These are phyloP conservation scores for Drosophila truncata DNA, from an alignment of 1,140 invertebrate genomes.

Conservation along the genomic window DNA sequence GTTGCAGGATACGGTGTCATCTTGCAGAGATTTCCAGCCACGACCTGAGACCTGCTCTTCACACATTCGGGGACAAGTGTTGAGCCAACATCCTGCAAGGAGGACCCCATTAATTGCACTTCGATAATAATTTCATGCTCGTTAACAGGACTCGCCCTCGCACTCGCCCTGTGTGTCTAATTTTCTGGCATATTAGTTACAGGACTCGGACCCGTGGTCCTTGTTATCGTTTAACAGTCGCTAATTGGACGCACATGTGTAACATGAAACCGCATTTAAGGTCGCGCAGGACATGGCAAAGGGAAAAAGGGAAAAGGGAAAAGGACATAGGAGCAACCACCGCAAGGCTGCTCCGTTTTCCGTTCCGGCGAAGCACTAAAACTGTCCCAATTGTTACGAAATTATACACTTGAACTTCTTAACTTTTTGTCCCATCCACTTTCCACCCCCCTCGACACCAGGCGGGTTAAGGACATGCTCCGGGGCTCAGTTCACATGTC, in stretches of 20 bases:
- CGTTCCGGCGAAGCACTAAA: constrained; percentile 81
- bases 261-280: constrained; percentile 82
- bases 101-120: constrained; percentile 73
- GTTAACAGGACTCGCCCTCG: constrained; percentile 49
- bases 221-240: constrained; percentile 79
- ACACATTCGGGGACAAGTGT: constrained; percentile 61
- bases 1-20: constrained; percentile 31
- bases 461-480: constrained; percentile 41
- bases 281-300: constrained; percentile 15
- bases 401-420: constrained; percentile 81
- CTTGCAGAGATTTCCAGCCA: constrained; percentile 23
- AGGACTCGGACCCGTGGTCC: constrained; percentile 36
- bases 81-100: constrained; percentile 54
- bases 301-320: constrained; percentile 24
- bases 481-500: constrained; percentile 19
- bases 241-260: constrained; percentile 84
- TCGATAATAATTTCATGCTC: constrained; percentile 83
- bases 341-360: constrained; percentile 4
- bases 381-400: constrained; percentile 78
- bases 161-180: constrained; percentile 24
- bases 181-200: constrained; percentile 74
- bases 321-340: constrained; percentile 42
- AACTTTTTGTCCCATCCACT: constrained; percentile 40
- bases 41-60: constrained; percentile 30
- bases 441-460: constrained; percentile 35